Evolutionary conservation across 2,797 vertebrate species (phyloP), one percentile per base, ranked within the genome.

Genomic region (Anguilla obscura): DNA sequence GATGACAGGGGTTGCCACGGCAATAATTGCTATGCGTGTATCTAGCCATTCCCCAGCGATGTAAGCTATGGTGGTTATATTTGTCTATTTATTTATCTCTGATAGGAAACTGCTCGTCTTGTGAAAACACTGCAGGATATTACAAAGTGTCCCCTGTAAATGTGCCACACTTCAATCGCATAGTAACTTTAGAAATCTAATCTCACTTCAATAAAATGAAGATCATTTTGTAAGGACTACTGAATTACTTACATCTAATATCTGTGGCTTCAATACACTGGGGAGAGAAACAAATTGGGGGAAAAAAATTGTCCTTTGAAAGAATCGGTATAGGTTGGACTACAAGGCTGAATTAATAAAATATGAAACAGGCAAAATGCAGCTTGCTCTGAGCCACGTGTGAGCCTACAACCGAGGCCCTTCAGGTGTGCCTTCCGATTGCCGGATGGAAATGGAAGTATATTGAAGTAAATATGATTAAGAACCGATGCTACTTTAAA

Each of bases 171-270:
- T 50, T 82, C 33, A 21, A 50, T 50, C 12, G 45, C 10, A 50
- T 82, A 45, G 3, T 82, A 40, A 79, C 36, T 16, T 79, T 7
- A 45, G 33, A 79, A 79, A 45, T 79, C 74, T 79, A 50, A 82
- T 82, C 79, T 82, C 79, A 48, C 79, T 50, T n/a, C 79, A 82
- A 82, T 50, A 50, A 82, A 48, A 82, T 82, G 16, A 50, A 48
- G 45, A 82, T 50, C 21, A 48, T 82, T 50, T 50, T 8, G 3
- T 82, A 82, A 82, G 79, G 45, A 50, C 79, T 50, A n/a, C 79
- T n/a, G 50, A 48, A 82, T 82, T 48, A 24, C 36, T 48, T 45
- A 50, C 18, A 50, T 50, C 21, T 82, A 50, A 82, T 82, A 50
- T 50, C 45, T 82, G 45, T 48, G 45, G 79, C 18, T 48, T 48